These are phyloP conservation scores for Thalpophila matura DNA, from an alignment of 2,888 invertebrate genomes.

Conservation along the genomic window DNA sequence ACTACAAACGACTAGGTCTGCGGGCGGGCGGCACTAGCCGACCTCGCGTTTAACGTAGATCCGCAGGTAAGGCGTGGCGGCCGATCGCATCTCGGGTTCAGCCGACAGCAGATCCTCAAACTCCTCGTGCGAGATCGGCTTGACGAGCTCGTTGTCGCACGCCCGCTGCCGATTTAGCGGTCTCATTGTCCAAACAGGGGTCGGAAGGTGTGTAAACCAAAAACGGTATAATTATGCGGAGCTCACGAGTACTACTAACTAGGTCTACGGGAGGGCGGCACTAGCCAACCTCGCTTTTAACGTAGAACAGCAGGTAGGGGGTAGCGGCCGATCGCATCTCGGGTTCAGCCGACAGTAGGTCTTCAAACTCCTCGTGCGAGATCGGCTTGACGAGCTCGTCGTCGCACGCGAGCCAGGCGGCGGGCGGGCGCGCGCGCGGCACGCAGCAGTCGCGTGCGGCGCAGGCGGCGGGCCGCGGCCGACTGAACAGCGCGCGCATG, in stretches of 20 bases:
- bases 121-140: constrained; percentile 94
- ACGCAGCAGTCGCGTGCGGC: constrained; percentile 90
- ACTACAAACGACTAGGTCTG: constrained; percentile 19
- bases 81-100: constrained; percentile 93
- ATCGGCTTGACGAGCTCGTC: constrained; percentile 96
- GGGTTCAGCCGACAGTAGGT: constrained; percentile 93
- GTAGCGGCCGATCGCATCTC: constrained; percentile 94
- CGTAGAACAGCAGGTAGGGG: constrained; percentile 96
- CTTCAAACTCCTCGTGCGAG: constrained; percentile 94
- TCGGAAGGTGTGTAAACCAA: no score
- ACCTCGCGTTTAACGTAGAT: constrained; percentile 94
- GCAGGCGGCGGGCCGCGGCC: constrained; percentile 83
- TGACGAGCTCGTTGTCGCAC: constrained; percentile 96
- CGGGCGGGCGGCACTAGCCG: constrained; percentile 71
- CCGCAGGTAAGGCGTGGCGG: constrained; percentile 96
- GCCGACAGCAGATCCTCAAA: constrained; percentile 94
- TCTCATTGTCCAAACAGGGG: no score
- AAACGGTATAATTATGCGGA: constrained; percentile 26
- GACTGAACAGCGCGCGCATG: constrained; percentile 84
- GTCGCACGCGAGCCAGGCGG: constrained; percentile 96
- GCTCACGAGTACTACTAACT: constrained; percentile 19
- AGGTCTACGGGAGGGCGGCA: constrained; percentile 27
- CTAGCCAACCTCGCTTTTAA: constrained; percentile 90
- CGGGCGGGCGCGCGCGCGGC: constrained; percentile 82
- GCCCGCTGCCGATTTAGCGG: no score